phyloP scores from a whole-genome alignment of 2,888 invertebrate species.

The Drosophila rellima region DNA sequence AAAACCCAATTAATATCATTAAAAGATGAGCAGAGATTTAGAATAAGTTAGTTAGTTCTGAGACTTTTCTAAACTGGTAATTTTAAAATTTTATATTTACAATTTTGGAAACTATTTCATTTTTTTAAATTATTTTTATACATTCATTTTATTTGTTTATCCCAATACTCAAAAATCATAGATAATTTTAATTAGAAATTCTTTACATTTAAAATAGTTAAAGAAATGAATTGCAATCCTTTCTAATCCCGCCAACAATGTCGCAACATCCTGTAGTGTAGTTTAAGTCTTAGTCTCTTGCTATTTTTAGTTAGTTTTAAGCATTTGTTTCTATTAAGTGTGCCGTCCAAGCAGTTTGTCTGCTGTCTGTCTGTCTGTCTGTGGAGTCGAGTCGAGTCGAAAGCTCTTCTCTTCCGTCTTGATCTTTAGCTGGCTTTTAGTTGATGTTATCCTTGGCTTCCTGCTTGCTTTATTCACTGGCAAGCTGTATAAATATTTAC shows the following conservation, averaged over 20 bases:
- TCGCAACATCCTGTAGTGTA: slow-evolving; percentile 1
- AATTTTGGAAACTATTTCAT: too few species aligned
- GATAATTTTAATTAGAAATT: not conserved
- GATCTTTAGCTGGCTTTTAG: slow-evolving; percentile 11
- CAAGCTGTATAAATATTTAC: slow-evolving; percentile 59
- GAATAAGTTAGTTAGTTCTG: too few species aligned
- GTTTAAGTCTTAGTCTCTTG: slow-evolving; percentile 9
- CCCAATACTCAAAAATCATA: too few species aligned
- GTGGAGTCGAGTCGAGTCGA: not conserved
- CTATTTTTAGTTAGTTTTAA: slow-evolving; percentile 24
- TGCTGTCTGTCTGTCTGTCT: too few species aligned
- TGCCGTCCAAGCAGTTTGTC: slow-evolving; percentile 9
- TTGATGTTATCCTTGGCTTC: slow-evolving; percentile 36
- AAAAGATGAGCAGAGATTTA: too few species aligned
- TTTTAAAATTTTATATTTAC: too few species aligned
- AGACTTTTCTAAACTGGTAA: too few species aligned
- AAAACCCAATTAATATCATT: too few species aligned
- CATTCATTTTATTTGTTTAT: too few species aligned
- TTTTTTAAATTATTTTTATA: too few species aligned
- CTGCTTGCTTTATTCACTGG: slow-evolving; percentile 27
- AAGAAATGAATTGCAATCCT: not conserved
- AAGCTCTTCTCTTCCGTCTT: slow-evolving; percentile 9
- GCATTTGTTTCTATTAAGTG: slow-evolving; percentile 22
- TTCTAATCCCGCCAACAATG: not conserved
- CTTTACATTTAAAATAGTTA: too few species aligned